These are phyloP conservation scores for Eleutherodactylus coqui DNA, from an alignment of 2,797 vertebrate species.

Conservation along the genomic window DNA sequence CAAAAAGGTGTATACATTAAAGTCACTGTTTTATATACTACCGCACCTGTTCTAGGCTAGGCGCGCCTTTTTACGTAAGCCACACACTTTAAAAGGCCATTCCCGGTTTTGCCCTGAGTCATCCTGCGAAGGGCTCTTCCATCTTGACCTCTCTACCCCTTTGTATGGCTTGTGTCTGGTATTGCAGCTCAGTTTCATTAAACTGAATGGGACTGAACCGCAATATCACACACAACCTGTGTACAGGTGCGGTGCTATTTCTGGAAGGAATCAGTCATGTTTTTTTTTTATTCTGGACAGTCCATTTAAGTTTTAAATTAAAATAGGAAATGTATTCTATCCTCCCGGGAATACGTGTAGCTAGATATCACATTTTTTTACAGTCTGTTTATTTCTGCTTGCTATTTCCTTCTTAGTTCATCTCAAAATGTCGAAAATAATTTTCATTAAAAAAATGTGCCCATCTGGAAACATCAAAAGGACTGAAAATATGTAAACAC, in stretches of 20 bases:
- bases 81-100: too few species aligned
- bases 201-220: neutral
- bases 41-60: too few species aligned
- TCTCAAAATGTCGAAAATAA: conserved; percentile 45
- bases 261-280: neutral
- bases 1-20: too few species aligned
- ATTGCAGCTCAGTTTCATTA: neutral
- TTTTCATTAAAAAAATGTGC: conserved; percentile 28
- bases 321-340: neutral
- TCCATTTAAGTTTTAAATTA: neutral
- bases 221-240: neutral
- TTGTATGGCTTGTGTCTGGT: too few species aligned
- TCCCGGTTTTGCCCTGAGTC: too few species aligned
- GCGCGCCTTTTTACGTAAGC: too few species aligned
- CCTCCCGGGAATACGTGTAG: neutral
- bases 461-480: conserved; percentile 54
- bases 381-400: conserved; percentile 44
- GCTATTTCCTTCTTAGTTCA: conserved; percentile 26
- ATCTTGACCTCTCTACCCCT: too few species aligned
- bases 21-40: too few species aligned
- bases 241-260: neutral
- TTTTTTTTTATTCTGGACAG: neutral
- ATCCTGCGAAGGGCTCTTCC: too few species aligned
- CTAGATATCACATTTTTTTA: conserved; percentile 33
- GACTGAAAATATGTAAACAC: conserved; percentile 43